Evolutionary conservation across 2,113 vertebrate species (phyloP), one percentile per base, ranked within the genome.

Genomic region (Epinephelus cyanopodus): DNA sequence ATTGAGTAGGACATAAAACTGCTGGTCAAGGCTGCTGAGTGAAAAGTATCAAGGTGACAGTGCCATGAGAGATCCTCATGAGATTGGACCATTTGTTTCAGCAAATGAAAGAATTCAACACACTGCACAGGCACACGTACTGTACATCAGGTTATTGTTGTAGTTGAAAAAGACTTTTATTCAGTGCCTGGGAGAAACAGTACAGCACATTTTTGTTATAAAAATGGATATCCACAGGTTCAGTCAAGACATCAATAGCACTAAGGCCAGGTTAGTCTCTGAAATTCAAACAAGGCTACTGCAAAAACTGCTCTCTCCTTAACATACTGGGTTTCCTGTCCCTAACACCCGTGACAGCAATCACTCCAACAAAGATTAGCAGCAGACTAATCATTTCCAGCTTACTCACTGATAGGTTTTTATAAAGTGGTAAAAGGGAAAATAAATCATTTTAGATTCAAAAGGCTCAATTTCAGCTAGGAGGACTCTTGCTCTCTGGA

Each of bases 131-230:
- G 76, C 42, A 2, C 2, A 42, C 27, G 9, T 56, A 75, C 4
- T 79, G n/a, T 47, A 71, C 68, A 62, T 87, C 65, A 79, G 52
- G 79, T 82, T 61, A 60, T 77, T 65, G 76, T 77, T 81, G 82
- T 90, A 81, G 78, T 91, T 93, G 91, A 88, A 92, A 92, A 89
- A 88, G 80, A 89, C 53, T 92, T 95, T 95, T 94, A 95, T 95
- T 96, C 95, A 95, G 95, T 95, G 94, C 95, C 88, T 91, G 88
- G 83, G 89, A 91, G 90, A 94, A 92, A 92, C 86, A 73, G 82
- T 93, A 91, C 90, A 95, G 92, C 93, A 91, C 90, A 90, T 73
- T 88, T 77, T 45, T 78, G 79, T 94, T 89, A 86, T 70, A 89
- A 90, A 93, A 75, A 83, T 69, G 39, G 8, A 86, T 72, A 75